Evolutionary conservation across 2,888 invertebrate genomes (phyloP), one percentile per base, ranked within the genome.

Genomic region (Eudemis profundana): DNA sequence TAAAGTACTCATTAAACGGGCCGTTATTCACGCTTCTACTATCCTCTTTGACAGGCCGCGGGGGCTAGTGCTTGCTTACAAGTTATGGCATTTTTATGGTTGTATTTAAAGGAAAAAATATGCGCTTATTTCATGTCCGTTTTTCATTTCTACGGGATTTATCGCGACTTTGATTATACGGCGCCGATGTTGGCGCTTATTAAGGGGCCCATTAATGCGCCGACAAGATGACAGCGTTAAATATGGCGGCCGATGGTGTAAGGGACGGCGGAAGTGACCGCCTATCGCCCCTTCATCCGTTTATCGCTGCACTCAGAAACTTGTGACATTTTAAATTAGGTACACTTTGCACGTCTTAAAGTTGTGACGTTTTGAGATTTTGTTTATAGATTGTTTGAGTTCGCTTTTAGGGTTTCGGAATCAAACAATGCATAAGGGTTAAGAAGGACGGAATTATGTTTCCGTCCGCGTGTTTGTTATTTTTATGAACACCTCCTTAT

Each of bases 1-100:
- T 89, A 90, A 90, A 86, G 90, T 86, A 87, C 86, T 92, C 90
- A 89, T 92, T 92, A 90, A 87, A 86, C 76, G 72, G 78, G 75
- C 77, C 84, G 84, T 92, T 85, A 85, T 84, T 92, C 89, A 90
- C 89, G 82, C 82, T 85, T 78, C 82, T 87, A 86, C 89, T 88
- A 89, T 90, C 90, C 83, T 79, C 78, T 86, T 82, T 89, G 92
- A 90, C 90, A 86, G 83, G 84, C 82, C 74, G 73, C 78, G 68
- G 76, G 78, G 80, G 86, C 86, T 87, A 87, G 88, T 85, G 81
- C 79, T 83, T 78, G 85, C 83, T 83, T 84, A 85, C 86, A 86
- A 87, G 84, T 85, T 86, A 87, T 82, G 84, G 82, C 85, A 68
- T 84, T 90, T 91, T 90, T 90, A 89, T 88, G 85, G 78, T 77